phyloP scores from a whole-genome alignment of 2,888 invertebrate genomes.

The Seira ritae region DNA sequence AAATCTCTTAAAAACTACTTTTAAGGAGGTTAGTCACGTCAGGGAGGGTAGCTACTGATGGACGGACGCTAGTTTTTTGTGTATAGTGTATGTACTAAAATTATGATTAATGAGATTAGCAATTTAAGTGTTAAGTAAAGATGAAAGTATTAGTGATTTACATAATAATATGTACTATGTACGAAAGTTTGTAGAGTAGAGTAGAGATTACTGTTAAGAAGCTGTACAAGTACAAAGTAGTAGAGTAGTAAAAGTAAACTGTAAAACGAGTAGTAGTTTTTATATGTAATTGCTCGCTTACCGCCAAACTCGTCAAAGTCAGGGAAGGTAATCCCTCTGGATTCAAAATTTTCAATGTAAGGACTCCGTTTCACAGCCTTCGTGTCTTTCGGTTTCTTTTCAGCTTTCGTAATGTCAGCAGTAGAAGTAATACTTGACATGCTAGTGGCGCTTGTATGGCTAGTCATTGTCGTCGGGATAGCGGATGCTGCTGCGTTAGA shows the following conservation, averaged over 20 bases:
- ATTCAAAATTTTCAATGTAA: slow-evolving; percentile 68
- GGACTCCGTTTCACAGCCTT: slow-evolving; percentile 73
- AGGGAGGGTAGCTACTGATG: background rate
- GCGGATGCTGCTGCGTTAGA: slow-evolving; percentile 1
- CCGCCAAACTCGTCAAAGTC: slow-evolving; percentile 74
- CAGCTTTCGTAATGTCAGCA: slow-evolving; percentile 44
- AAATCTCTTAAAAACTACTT: background rate
- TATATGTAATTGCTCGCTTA: slow-evolving; percentile 60
- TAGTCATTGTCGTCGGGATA: slow-evolving; percentile 26
- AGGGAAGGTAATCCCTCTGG: slow-evolving; percentile 71
- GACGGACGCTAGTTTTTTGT: background rate
- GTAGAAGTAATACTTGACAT: slow-evolving; percentile 39
- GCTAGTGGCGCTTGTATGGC: slow-evolving; percentile 14
- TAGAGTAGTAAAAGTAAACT: background rate
- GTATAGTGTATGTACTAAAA: background rate
- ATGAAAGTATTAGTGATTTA: background rate
- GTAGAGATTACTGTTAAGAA: background rate
- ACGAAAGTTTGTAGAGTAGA: slow-evolving; percentile 1
- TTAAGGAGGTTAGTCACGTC: background rate
- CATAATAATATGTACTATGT: background rate
- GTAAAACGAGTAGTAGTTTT: background rate
- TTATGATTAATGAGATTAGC: background rate
- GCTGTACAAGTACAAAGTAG: no score
- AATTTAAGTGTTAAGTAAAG: background rate
- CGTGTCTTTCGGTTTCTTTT: slow-evolving; percentile 70